Evolutionary conservation across 2,888 invertebrate genomes (phyloP).

Genomic region (Bombylius discolor): DNA sequence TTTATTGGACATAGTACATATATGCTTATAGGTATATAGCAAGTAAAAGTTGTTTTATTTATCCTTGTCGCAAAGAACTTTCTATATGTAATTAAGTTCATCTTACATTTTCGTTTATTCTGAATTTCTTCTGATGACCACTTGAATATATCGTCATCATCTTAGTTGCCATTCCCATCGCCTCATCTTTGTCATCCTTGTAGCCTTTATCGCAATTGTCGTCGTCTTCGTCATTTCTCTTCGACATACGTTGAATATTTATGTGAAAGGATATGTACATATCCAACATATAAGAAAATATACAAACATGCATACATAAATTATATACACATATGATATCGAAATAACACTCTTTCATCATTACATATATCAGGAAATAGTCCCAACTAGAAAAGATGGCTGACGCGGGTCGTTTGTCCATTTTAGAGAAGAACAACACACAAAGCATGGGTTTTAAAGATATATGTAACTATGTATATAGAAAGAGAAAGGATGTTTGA

Average conservation of each 20-base stretch:
- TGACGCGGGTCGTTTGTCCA: slow-evolving; percentile 9
- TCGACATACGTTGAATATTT: not conserved
- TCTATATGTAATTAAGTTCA: slow-evolving; percentile 13
- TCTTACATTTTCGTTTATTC: slow-evolving; percentile 13
- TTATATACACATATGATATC: too few species aligned
- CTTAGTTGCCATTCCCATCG: not conserved
- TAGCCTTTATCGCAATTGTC: not conserved
- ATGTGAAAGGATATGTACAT: too few species aligned
- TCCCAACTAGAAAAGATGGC: slow-evolving; percentile 5
- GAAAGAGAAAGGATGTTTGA: not conserved
- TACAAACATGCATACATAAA: too few species aligned
- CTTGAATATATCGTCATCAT: slow-evolving; percentile 10
- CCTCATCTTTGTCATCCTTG: not conserved
- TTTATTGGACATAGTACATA: too few species aligned
- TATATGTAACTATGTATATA: not conserved
- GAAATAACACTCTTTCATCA: too few species aligned
- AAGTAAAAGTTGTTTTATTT: too few species aligned
- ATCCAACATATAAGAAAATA: too few species aligned
- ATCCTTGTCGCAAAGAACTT: too few species aligned
- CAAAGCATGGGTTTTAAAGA: too few species aligned
- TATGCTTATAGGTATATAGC: too few species aligned
- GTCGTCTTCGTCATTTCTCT: not conserved
- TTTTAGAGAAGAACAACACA: slow-evolving; percentile 2
- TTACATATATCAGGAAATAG: too few species aligned
- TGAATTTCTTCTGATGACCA: slow-evolving; percentile 8